These are phyloP conservation scores for Petrosia ficiformis DNA, from an alignment of 37 sponge, comb jelly and placozoan species.

Conservation along the genomic window DNA sequence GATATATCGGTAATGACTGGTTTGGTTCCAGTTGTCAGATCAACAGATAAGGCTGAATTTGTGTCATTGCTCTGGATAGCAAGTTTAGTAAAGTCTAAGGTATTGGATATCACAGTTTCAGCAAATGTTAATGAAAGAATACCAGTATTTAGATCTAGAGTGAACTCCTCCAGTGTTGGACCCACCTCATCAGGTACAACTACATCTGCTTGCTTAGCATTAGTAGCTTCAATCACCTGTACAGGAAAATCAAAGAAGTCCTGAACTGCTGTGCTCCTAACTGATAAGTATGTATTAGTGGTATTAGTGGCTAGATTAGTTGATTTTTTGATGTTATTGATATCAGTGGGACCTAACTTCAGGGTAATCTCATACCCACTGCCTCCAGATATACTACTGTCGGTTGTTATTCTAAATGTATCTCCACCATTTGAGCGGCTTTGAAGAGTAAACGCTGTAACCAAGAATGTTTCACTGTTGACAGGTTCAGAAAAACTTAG, in stretches of 20 bases:
- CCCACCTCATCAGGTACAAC: constrained; percentile 56
- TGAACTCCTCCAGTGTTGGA: constrained; percentile 51
- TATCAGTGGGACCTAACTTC: constrained; percentile 45
- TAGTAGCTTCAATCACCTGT: constrained; percentile 15
- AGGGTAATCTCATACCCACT: constrained; percentile 34
- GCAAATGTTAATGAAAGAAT: constrained; percentile 49
- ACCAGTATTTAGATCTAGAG: constrained; percentile 79
- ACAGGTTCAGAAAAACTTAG: constrained; percentile 80
- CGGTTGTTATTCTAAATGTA: constrained; percentile 24
- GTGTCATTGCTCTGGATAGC: constrained; percentile 34
- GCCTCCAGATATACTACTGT: constrained; percentile 10
- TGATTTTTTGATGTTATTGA: constrained; percentile 51
- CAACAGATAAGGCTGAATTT: constrained; percentile 10
- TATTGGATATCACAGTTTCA: constrained; percentile 51
- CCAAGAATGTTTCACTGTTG: constrained; percentile 30
- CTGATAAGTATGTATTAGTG: constrained; percentile 68
- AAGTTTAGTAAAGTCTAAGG: constrained; percentile 28
- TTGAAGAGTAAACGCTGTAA: constrained; percentile 56
- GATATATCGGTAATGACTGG: constrained; percentile 26
- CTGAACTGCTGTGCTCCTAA: constrained; percentile 57
- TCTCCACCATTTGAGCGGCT: constrained; percentile 18
- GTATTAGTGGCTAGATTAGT: constrained; percentile 34
- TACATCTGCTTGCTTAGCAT: constrained; percentile 40
- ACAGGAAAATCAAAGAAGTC: constrained; percentile 69
- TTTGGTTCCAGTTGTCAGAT: constrained; percentile 27